phyloP scores from a whole-genome alignment of 2,888 invertebrate species.

The Lasioglossum calceatum region DNA sequence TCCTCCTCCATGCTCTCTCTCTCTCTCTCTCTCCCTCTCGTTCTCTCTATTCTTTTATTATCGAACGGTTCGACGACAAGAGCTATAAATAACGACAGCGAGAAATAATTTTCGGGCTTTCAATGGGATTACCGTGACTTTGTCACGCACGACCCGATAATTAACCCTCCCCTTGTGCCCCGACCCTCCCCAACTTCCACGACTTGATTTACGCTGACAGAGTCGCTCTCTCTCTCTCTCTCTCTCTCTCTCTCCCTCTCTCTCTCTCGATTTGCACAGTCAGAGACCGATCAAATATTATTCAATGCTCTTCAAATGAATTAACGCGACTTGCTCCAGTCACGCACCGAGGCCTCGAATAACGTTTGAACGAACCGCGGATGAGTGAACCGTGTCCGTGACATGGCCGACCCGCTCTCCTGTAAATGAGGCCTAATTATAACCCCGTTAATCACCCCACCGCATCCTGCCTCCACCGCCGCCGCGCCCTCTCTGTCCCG shows the following conservation, averaged over 20 bases:
- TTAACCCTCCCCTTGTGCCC: not conserved
- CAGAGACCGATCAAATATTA: constrained; percentile 18
- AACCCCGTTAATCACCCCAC: constrained; percentile 47
- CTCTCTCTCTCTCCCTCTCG: too few relatives aligned
- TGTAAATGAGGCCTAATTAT: constrained; percentile 46
- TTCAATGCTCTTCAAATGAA: constrained; percentile 19
- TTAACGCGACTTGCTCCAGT: constrained; percentile 29
- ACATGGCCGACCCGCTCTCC: constrained; percentile 8
- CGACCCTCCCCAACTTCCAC: not conserved
- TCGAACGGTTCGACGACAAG: constrained; percentile 4
- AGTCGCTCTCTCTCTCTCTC: not conserved
- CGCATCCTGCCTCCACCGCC: not conserved
- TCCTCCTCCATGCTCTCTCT: not conserved
- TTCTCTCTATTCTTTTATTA: not conserved
- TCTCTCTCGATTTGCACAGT: not conserved
- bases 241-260: not conserved
- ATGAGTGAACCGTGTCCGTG: constrained; percentile 21
- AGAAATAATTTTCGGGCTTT: constrained; percentile 24
- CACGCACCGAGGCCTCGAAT: constrained; percentile 49
- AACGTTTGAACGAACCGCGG: constrained; percentile 52
- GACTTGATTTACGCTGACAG: constrained; percentile 10
- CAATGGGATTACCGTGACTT: constrained; percentile 23
- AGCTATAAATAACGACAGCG: constrained; percentile 13
- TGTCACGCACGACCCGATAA: constrained; percentile 19
- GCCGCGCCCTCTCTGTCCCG: not conserved